Conservation (phyloP, 1,140 invertebrate species). For the Pseudomyrmex gracilis region DNA sequence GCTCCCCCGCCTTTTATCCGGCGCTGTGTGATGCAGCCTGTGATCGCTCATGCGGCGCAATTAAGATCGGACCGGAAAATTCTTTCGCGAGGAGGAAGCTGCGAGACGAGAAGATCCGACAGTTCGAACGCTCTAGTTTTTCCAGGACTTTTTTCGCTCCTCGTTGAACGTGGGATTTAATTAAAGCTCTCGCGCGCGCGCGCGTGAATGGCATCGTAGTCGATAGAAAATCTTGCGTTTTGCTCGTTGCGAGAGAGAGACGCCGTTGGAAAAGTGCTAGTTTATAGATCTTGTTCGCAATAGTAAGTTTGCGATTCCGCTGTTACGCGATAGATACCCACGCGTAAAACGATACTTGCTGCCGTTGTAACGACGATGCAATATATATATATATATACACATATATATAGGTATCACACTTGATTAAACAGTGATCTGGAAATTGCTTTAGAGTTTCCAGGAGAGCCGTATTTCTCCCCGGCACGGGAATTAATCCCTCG, state of each 20-base stretch:
- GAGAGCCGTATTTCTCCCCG: background rate
- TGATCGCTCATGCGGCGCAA: constrained; percentile 3
- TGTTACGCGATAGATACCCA: no score
- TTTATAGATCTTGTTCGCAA: background rate
- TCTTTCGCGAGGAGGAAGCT: constrained; percentile 42
- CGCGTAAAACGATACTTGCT: background rate
- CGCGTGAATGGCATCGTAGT: background rate
- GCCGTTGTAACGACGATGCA: no score
- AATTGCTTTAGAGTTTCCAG: background rate
- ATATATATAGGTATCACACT: background rate
- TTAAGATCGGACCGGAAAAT: constrained; percentile 12
- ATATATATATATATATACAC: no score
- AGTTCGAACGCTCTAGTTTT: constrained; percentile 28
- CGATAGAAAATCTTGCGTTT: background rate
- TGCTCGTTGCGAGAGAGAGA: background rate
- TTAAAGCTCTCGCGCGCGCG: constrained; percentile 12
- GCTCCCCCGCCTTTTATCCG: background rate
- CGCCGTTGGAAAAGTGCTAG: background rate
- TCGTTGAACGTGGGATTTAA: constrained; percentile 37
- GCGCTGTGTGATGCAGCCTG: background rate
- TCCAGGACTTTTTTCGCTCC: constrained; percentile 1
- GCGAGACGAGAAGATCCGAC: constrained; percentile 2
- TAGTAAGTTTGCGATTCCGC: background rate
- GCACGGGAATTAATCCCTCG: background rate
- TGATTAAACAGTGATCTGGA: constrained; percentile 17